These are phyloP conservation scores for Silurus lanzhouensis DNA, from an alignment of 2,797 vertebrate genomes.

Conservation along the genomic window DNA sequence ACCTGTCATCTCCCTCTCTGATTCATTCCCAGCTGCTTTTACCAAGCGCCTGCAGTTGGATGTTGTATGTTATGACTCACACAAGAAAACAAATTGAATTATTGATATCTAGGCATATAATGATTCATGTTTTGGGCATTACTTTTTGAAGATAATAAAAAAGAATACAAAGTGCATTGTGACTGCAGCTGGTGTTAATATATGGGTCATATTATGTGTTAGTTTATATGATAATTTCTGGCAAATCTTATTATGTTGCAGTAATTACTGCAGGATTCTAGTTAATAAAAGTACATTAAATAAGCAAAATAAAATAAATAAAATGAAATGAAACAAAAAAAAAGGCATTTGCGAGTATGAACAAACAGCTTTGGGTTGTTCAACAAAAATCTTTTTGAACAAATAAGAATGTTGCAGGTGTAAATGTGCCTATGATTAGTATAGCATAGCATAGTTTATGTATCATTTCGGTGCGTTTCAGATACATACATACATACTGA, in stretches of 20 bases:
- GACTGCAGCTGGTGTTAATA: not conserved
- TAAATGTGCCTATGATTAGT: not conserved
- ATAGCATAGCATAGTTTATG: not conserved
- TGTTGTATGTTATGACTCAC: constrained; percentile 38
- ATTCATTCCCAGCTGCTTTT: constrained; percentile 33
- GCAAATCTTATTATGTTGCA: not conserved
- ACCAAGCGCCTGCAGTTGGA: constrained; percentile 9
- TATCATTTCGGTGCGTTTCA: not conserved
- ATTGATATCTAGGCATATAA: constrained; percentile 25
- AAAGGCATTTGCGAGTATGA: too few relatives aligned
- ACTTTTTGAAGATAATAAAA: constrained; percentile 20
- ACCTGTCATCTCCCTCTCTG: constrained; percentile 30
- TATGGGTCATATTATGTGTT: not conserved
- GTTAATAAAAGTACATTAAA: too few relatives aligned
- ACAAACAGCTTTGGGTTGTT: not conserved
- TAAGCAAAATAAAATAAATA: too few relatives aligned
- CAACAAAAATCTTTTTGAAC: not conserved
- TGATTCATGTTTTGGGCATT: constrained; percentile 17
- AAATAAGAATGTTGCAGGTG: not conserved
- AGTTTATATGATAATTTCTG: not conserved
- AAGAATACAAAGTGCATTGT: not conserved
- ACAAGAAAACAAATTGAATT: constrained; percentile 48
- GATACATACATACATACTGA: not conserved
- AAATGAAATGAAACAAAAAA: too few relatives aligned
- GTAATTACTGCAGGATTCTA: not conserved